phyloP scores from a whole-genome alignment of 1,140 invertebrate species.

The Triops longicaudatus region DNA sequence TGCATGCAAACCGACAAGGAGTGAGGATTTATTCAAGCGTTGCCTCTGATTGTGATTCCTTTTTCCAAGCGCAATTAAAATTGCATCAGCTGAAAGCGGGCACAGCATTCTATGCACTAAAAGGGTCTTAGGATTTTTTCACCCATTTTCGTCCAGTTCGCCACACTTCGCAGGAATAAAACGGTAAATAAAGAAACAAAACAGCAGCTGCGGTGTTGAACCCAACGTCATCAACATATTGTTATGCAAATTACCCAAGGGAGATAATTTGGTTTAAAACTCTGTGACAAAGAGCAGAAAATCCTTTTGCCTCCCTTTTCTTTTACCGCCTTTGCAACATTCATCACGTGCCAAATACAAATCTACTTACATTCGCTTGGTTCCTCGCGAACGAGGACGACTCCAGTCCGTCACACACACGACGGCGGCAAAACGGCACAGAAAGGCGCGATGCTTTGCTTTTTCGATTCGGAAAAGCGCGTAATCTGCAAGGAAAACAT shows the following conservation, averaged over 20 bases:
- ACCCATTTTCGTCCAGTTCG: not conserved
- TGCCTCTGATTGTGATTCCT: not conserved
- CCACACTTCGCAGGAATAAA: not conserved
- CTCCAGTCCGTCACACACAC: not conserved
- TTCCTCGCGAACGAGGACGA: too few relatives aligned
- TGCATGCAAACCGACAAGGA: not conserved
- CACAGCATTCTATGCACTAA: not conserved
- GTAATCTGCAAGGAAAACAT: constrained; percentile 7
- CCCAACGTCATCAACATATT: not conserved
- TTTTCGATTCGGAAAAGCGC: not conserved
- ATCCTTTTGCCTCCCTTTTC: not conserved
- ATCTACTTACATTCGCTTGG: not conserved
- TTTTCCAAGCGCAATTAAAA: constrained; percentile 5
- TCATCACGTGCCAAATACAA: not conserved
- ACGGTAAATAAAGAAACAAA: not conserved
- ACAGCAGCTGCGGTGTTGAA: not conserved
- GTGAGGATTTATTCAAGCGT: not conserved
- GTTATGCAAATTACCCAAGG: not conserved
- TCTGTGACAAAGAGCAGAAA: not conserved
- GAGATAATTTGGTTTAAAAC: not conserved
- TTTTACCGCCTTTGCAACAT: not conserved
- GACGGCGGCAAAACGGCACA: not conserved
- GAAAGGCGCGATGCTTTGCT: not conserved
- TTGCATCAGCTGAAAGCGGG: not conserved
- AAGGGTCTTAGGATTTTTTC: not conserved